Base-by-base conservation (phyloP, 2,797 vertebrate genomes). In the Amazona finschi region DNA sequence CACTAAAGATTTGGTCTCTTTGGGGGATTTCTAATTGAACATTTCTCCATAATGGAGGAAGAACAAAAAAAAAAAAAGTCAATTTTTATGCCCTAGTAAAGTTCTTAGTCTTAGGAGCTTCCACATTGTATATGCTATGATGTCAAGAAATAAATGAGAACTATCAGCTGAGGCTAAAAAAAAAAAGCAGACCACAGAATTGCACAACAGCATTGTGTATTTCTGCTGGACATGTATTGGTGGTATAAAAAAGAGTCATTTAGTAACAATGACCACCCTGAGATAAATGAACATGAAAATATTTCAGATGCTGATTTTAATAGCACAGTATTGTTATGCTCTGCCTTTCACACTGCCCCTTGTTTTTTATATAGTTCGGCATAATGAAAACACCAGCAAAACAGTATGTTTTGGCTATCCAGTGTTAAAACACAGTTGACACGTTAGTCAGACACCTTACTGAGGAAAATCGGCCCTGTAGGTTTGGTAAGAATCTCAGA, bases 361-460 rank as follows among this genome's bases (percentile, higher is more conserved):
- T 73, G 39, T 1, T 41, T 92, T 91, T 87, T 78, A 27, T 72
- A 8, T 25, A 70, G 57, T 67, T 79, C 83, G 90, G 60, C 30
- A 6, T 66, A 76, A 67, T 17, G 47, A 87, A 85, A 90, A n/a
- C 47, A 73, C 27, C 19, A 87, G 52, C 49, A 87, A 72, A 94
- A 55, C 31, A 17, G 20, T 61, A 30, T 41, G 18, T 85, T 52
- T 82, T 89, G 52, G n/a, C 71, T 77, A 44, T 74, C 89, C 92
- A 41, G 50, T 84, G 81, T n/a, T 28, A 90, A 93, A 97, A 93
- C 75, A 58, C 43, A 79, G 57, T 43, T 87, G 88, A 53, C 62
- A 91, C 82, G 82, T 85, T 82, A 82, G 69, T 89, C 43, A 81
- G 64, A 94, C 94, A 93, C 62, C 64, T 95, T 95, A 80, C 84